Conservation (phyloP, 2,113 vertebrate species). For the Protobothrops flavoviridis region DNA sequence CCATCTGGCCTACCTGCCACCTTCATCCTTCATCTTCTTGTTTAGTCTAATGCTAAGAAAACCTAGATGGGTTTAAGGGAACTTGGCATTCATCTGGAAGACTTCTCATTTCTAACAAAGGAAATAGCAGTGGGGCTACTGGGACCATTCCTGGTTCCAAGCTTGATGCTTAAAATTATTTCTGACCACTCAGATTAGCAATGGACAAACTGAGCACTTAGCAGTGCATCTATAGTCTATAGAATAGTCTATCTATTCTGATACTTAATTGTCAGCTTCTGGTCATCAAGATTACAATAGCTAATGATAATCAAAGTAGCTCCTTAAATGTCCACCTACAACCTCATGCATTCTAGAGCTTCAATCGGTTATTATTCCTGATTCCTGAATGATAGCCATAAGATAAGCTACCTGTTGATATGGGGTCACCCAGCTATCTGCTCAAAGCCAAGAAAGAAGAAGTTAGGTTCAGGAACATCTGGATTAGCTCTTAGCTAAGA, state of each 20-base stretch:
- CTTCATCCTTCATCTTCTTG: neutral
- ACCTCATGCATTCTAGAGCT: neutral
- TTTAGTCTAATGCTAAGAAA: neutral
- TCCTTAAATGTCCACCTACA: neutral
- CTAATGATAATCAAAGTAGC: neutral
- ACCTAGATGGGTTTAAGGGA: neutral
- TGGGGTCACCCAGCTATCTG: neutral
- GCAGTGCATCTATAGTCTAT: neutral
- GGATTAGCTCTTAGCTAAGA: neutral
- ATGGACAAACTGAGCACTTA: neutral
- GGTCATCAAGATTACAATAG: neutral
- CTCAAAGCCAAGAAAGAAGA: neutral
- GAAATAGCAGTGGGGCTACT: neutral
- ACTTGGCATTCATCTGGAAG: neutral
- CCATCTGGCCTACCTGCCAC: too few species aligned
- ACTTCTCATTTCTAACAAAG: neutral
- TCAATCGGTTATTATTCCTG: neutral
- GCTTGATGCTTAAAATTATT: neutral
- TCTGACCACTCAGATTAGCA: neutral
- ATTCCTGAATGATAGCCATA: neutral
- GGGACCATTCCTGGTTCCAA: neutral
- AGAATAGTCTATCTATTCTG: neutral
- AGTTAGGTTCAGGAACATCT: neutral
- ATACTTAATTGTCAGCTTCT: neutral
- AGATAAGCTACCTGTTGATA: neutral